Conservation (phyloP, 2,888 invertebrate species). For the Sphinx pinastri region DNA sequence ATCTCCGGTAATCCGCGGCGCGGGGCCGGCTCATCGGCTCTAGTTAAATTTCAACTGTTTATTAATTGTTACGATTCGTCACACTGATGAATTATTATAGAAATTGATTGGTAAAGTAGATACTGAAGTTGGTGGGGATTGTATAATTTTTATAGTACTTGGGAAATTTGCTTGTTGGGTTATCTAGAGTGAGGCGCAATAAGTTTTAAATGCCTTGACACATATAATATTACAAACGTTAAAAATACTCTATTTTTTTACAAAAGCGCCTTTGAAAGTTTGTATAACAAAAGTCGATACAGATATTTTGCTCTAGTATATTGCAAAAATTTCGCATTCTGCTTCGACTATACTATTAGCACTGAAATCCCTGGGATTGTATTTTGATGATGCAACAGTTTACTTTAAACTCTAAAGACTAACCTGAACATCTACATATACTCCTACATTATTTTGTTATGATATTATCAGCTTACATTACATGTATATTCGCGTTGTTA, state of each 20-base stretch:
- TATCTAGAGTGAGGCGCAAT: too few relatives aligned
- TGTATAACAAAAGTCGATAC: background rate
- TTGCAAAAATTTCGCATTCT: background rate
- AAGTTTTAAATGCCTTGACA: background rate
- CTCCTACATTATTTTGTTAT: too few relatives aligned
- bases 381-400: too few relatives aligned
- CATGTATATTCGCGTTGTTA: too few relatives aligned
- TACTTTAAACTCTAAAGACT: too few relatives aligned
- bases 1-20: constrained; percentile 78
- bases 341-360: too few relatives aligned
- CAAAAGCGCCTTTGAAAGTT: background rate
- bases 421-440: too few relatives aligned
- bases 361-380: too few relatives aligned
- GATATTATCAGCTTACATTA: background rate
- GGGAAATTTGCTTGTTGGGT: too few relatives aligned
- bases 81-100: background rate
- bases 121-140: background rate
- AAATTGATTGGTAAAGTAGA: background rate
- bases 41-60: constrained; percentile 35
- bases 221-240: background rate
- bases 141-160: background rate
- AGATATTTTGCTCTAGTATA: background rate
- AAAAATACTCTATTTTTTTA: too few relatives aligned
- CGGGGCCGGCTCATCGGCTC: constrained; percentile 43
- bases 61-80: constrained; percentile 19